Evolutionary conservation across 2,888 invertebrate species (phyloP), one percentile per base, ranked within the genome.

Genomic region (Colletes collaris): DNA sequence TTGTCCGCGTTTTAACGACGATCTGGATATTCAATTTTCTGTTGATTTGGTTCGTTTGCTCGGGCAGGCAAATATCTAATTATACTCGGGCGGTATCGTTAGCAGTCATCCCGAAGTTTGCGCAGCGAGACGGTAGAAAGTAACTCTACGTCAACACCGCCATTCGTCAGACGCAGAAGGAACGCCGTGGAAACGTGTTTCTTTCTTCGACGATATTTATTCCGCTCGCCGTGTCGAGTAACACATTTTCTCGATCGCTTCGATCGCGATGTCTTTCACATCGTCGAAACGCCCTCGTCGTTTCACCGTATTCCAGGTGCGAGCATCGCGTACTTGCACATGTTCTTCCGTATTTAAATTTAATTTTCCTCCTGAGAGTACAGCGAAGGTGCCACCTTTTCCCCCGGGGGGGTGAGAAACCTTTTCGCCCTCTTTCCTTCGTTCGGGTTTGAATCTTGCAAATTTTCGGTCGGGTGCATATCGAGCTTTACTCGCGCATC

Each of bases 331-430:
- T 16, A 46, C 1, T 35, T 52, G 19, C 10, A 40, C 44, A 63
- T 67, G 72, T 71, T 46, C 50, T 55, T 35, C 35, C 49, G 50
- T 78, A 78, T 73, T 72, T 56, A 68, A 77, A 79, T 79, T 77
- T 65, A 77, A 79, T 79, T 79, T 78, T 60, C 63, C 60, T 40
- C 4, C 13, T 53, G 59, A 44, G 59, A 68, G 65, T 56, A 68
- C 35, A 46, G 19, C 13, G 64, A 55, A 68, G 40, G 35, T 49
- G 49, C 74, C 63, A 50, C n/a, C 40, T 70, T 67, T 76, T 49
- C 19, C 19, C 44, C 27, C 27, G 1, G 27, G 27, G 27, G 27
- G 27, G 27, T 27, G 2, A 6, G 49, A 16, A 60, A 46, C 53
- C 52, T 35, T 27, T 27, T 64, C 49, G 11, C n/a, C 53, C 46